These are phyloP conservation scores for Carassius gibelio DNA, from an alignment of 2,113 vertebrate genomes.

Conservation along the genomic window DNA sequence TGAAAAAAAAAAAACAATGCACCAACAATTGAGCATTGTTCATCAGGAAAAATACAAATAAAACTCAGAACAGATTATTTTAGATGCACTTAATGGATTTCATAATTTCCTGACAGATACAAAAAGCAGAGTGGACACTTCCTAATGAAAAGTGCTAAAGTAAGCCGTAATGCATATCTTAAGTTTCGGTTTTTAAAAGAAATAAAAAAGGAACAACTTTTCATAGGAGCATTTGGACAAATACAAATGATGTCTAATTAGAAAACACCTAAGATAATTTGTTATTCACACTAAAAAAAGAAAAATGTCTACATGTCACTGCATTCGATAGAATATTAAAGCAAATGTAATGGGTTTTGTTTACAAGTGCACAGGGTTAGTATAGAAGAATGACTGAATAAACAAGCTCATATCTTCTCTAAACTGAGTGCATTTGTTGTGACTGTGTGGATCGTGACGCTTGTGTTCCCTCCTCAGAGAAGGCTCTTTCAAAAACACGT, in stretches of 20 bases:
- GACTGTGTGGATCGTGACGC: background rate
- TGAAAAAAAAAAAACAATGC: background rate
- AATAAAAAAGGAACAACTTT: background rate
- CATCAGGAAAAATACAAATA: too few relatives aligned
- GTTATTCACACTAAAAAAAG: too few relatives aligned
- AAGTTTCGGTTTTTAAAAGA: background rate
- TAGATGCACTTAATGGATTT: background rate
- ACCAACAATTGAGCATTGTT: background rate
- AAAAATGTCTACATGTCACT: background rate
- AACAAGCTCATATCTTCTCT: background rate
- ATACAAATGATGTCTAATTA: background rate
- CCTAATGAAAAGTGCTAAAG: background rate
- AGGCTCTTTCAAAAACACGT: constrained; percentile 73
- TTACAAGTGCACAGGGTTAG: background rate
- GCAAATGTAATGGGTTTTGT: background rate
- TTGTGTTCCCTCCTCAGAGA: constrained; percentile 70
- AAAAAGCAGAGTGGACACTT: background rate
- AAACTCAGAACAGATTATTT: background rate
- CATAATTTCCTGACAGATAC: background rate
- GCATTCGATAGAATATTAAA: background rate
- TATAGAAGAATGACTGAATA: background rate
- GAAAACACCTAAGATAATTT: too few relatives aligned
- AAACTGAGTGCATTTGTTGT: background rate
- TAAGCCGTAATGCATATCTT: background rate
- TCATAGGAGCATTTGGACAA: background rate